Base-by-base conservation (phyloP, 2,113 vertebrate genomes). In the Phylloscopus whistleri region DNA sequence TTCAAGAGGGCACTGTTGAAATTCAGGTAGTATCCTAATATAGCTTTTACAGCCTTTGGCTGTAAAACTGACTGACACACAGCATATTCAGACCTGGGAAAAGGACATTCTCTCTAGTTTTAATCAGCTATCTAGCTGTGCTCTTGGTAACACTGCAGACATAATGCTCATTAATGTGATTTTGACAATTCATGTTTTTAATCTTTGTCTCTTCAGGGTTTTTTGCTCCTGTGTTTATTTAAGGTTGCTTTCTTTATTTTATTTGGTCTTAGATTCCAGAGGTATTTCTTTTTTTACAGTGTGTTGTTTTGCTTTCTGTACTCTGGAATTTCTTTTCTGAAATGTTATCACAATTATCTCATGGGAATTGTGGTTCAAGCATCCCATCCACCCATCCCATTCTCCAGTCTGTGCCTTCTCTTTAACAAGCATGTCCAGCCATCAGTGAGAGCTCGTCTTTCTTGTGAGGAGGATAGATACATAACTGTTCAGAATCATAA, bases 51-150 rank as follows among this genome's bases (percentile, higher is more conserved):
- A 9, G 16, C 22, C 37, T 91, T 78, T 89, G 74, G 4, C 53
- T 89, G 58, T 37, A 37, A 63, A 85, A 68, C 35, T 64, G 41
- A n/a, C 22, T 72, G 49, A 52, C 8, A 56, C 19, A 19, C 5
- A 72, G 24, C 7, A 10, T 56, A 30, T 64, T 72, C 35, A 79
- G 56, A 72, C 0, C 1, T 72, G n/a, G 27, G 16, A 53, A 66
- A 87, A 76, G 17, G 24, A 52, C 3, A 4, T 52, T 90, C 60
- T 85, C 20, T 73, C 31, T 69, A 21, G 24, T 73, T 87, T 41
- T 30, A 60, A 9, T 30, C 2, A 4, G 2, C 23, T 49, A 1
- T 51, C 44, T 67, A 74, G 22, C 26, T 0, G 0, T 89, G 48
- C 7, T 75, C 7, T 64, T 52, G 30, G 8, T 70, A 70, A 46